phyloP scores from a whole-genome alignment of 2,113 vertebrate genomes.

The Ondatra zibethicus region DNA sequence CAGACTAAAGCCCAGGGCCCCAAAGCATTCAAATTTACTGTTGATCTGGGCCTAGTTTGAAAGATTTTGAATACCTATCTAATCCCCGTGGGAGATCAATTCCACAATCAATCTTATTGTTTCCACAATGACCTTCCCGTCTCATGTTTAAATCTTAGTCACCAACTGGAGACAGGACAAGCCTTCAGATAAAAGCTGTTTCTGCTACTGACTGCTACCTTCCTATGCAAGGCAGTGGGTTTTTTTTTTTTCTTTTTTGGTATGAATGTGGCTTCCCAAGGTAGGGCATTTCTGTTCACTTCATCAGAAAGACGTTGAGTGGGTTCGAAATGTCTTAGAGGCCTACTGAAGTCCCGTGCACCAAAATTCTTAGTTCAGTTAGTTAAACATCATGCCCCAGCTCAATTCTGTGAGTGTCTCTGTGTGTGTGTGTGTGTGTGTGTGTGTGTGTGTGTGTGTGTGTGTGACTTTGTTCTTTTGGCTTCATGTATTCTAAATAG shows the following conservation, averaged over 20 bases:
- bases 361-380: constrained; percentile 39
- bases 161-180: background rate
- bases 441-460: background rate
- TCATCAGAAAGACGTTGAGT: constrained; percentile 55
- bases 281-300: constrained; percentile 60
- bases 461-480: background rate
- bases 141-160: constrained; percentile 70
- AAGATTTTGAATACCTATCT: constrained; percentile 81
- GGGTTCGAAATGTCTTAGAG: constrained; percentile 37
- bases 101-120: constrained; percentile 70
- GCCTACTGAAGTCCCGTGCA: constrained; percentile 24
- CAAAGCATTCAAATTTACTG: constrained; percentile 66
- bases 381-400: constrained; percentile 22
- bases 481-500: background rate
- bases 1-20: constrained; percentile 61
- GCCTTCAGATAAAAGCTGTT: constrained; percentile 68
- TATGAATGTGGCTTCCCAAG: constrained; percentile 64
- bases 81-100: constrained; percentile 85
- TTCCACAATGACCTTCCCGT: constrained; percentile 75
- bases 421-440: background rate
- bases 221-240: constrained; percentile 52
- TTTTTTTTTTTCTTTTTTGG: constrained; percentile 16
- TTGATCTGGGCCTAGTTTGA: constrained; percentile 71
- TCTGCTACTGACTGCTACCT: constrained; percentile 69
- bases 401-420: background rate